phyloP scores from a whole-genome alignment of 2,888 invertebrate species.

The Trypoxylon attenuatum region DNA sequence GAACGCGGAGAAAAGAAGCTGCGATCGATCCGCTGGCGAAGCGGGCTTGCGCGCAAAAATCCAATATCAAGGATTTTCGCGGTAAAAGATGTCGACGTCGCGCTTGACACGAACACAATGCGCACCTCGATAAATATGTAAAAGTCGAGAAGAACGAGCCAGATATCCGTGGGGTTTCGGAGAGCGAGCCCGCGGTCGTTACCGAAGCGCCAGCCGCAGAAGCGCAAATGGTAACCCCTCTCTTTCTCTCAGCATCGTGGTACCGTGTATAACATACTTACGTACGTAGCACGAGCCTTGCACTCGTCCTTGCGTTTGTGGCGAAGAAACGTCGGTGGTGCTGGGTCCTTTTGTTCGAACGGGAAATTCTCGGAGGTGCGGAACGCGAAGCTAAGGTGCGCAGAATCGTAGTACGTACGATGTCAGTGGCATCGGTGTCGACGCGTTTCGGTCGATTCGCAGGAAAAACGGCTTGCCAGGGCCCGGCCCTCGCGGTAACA shows the following conservation, averaged over 20 bases:
- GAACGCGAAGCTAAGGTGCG: background rate
- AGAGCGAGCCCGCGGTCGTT: constrained; percentile 21
- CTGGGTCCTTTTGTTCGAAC: background rate
- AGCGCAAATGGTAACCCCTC: background rate
- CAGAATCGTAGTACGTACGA: constrained; percentile 7
- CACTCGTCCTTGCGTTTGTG: background rate
- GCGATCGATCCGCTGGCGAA: background rate
- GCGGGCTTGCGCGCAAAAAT: constrained; percentile 25
- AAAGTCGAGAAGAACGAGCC: constrained; percentile 57
- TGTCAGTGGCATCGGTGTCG: constrained; percentile 3
- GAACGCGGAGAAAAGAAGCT: too few relatives aligned
- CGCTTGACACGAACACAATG: constrained; percentile 65
- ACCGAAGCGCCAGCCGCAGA: constrained; percentile 20
- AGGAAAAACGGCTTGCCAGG: constrained; percentile 58
- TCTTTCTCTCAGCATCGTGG: background rate
- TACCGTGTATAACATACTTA: background rate
- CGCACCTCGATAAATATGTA: constrained; percentile 66
- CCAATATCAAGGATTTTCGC: constrained; percentile 57
- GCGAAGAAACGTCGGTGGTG: background rate
- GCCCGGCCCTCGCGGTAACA: constrained; percentile 67
- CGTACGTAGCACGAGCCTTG: background rate
- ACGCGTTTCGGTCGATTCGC: constrained; percentile 54
- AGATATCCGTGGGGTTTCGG: constrained; percentile 38
- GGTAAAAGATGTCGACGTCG: constrained; percentile 57
- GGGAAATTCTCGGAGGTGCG: background rate